A percentile compares a stretch with the other conserved stretches of the same genome.
Evolutionary conservation across 2,888 invertebrate species (phyloP).

Genomic region (Mongoloraphidia duomilia): DNA sequence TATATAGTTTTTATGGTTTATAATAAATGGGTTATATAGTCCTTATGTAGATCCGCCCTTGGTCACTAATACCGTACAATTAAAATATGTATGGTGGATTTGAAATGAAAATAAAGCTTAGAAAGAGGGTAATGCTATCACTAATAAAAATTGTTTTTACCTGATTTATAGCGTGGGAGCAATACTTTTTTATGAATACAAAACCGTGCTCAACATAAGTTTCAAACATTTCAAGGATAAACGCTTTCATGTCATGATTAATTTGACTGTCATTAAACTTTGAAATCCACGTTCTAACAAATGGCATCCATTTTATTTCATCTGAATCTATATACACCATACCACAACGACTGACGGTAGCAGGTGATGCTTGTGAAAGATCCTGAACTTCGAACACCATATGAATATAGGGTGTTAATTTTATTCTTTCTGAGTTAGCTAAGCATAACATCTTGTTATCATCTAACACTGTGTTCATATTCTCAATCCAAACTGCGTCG

Average conservation of each 20-base stretch:
- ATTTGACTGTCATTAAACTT: constrained; percentile 36
- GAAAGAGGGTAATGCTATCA: no score
- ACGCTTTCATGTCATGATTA: constrained; percentile 42
- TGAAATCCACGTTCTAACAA: constrained; percentile 62
- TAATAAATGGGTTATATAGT: no score
- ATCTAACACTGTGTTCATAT: constrained; percentile 82
- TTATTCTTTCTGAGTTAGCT: constrained; percentile 82
- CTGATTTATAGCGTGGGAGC: constrained; percentile 60
- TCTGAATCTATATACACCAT: constrained; percentile 85
- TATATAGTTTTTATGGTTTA: no score
- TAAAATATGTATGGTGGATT: no score
- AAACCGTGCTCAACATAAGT: constrained; percentile 52
- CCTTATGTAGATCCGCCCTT: no score
- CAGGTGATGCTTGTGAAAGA: constrained; percentile 78
- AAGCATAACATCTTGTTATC: constrained; percentile 89
- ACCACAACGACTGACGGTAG: constrained; percentile 72
- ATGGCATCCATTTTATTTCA: constrained; percentile 69
- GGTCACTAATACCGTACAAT: no score
- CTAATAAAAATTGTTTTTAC: constrained; percentile 26
- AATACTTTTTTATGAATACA: constrained; percentile 49
- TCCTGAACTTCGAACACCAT: constrained; percentile 83
- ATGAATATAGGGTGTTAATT: constrained; percentile 75
- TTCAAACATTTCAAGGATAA: constrained; percentile 50
- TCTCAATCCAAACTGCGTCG: constrained; percentile 90
- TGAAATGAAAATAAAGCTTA: no score